Base-by-base conservation (phyloP, 2,797 vertebrate genomes). In the Poeciliopsis turneri region DNA sequence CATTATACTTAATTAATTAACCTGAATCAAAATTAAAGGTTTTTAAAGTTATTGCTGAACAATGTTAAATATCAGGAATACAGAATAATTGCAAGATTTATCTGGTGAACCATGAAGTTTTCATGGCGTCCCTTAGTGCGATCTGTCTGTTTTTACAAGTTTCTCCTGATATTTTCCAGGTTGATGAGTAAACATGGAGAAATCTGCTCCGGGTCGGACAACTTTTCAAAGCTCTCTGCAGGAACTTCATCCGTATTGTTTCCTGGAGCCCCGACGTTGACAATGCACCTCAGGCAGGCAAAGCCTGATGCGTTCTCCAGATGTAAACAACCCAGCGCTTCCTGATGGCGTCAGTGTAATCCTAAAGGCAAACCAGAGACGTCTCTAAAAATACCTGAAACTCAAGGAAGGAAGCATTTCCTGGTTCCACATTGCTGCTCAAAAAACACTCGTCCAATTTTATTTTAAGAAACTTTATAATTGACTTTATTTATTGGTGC, bases 221-320 rank as follows among this genome's bases (percentile, higher is more conserved):
- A 41, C 64, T 39, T 28, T 23, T 66, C 39, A 15, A 23, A 66
- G 39, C 7, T 4, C n/a, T 46, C 16, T 46, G 80, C 84, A 78
- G 85, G 79, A 80, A 81, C 82, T 79, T 90, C 88, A 88, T 86
- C 84, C 78, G 79, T 75, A 70, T 53, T 0, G 74, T 25, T 36
- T 46, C 77, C 77, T 73, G 59, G 53, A n/a, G 9, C 12, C 55
- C 39, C 3, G 1, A 18, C 41, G 84, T 33, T 33, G 20, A 80
- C 78, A 86, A 72, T 77, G 69, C 51, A 64, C 70, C 53, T 46
- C 39, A 5, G 79, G 81, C 80, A 81, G 75, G 75, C 28, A 1
- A 68, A 71, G 66, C 43, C 82, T 70, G 71, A 94, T 95, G 85
- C 93, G 88, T 94, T 96, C 92, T 96, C 95, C 95, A 95, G 94